Conservation (phyloP, 2,888 invertebrate species). For the Netelia melanura region DNA sequence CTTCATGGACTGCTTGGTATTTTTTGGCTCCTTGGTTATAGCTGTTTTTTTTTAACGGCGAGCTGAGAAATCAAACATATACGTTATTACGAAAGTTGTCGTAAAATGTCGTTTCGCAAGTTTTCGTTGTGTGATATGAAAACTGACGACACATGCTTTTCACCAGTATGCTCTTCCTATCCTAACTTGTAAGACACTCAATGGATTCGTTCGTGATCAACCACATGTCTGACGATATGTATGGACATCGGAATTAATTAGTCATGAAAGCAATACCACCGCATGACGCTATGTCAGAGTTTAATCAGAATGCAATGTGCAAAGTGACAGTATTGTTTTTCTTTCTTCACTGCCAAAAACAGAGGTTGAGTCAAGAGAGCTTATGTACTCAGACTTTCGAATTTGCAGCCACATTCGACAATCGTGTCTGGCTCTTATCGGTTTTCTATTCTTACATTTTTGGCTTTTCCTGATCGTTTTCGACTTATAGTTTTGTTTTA, state of each 20-base stretch:
- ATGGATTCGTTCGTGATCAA: background rate
- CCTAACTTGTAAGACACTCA: background rate
- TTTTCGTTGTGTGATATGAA: background rate
- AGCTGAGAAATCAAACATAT: no score
- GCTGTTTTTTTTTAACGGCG: background rate
- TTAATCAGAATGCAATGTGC: conserved; percentile 36
- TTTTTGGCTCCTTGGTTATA: background rate
- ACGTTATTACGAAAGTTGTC: no score
- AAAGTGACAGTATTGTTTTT: background rate
- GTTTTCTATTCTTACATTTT: background rate
- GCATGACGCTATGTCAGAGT: conserved; percentile 45
- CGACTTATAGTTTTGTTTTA: background rate
- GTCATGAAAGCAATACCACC: conserved; percentile 1
- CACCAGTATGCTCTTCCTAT: background rate
- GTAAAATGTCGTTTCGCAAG: no score
- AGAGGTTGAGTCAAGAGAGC: background rate
- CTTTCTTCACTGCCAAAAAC: conserved; percentile 6
- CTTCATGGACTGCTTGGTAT: background rate
- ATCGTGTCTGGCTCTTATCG: conserved; percentile 24
- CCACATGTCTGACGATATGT: background rate
- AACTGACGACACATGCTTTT: background rate
- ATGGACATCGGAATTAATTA: background rate
- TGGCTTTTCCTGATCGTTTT: conserved; percentile 15
- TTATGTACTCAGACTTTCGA: background rate
- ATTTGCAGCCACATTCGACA: background rate